phyloP scores from a whole-genome alignment of 2,888 invertebrate species.

The Plutella xylostella region DNA sequence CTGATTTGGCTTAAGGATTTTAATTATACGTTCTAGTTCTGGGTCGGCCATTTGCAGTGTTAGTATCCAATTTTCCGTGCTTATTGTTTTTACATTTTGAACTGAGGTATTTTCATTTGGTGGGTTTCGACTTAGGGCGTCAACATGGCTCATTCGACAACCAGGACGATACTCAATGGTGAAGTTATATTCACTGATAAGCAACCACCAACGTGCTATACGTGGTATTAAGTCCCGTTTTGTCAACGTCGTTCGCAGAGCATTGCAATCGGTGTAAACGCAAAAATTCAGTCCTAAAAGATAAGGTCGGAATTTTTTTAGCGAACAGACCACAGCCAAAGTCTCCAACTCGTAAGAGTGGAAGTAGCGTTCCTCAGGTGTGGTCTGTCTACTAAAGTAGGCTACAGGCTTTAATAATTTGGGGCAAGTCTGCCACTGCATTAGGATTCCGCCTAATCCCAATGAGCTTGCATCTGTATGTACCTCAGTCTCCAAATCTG shows the following conservation, averaged over 20 bases:
- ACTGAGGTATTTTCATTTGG: too few species aligned
- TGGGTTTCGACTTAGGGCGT: constrained; percentile 21
- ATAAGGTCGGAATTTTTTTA: constrained; percentile 19
- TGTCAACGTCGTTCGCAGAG: constrained; percentile 18
- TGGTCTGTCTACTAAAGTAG: constrained; percentile 20
- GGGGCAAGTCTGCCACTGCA: background rate
- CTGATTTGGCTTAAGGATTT: too few species aligned
- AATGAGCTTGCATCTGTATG: constrained; percentile 21
- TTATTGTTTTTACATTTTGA: background rate
- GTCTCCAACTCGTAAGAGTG: constrained; percentile 27
- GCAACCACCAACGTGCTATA: constrained; percentile 24
- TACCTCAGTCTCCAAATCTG: constrained; percentile 16
- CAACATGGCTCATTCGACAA: constrained; percentile 19
- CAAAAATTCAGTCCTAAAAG: constrained; percentile 14
- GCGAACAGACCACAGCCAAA: constrained; percentile 15
- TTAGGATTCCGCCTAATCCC: constrained; percentile 21
- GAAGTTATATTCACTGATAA: constrained; percentile 21
- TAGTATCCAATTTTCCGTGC: constrained; percentile 13
- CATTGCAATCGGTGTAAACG: constrained; percentile 20
- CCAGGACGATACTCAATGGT: constrained; percentile 20
- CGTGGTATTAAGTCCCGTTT: constrained; percentile 18
- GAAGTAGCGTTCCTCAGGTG: constrained; percentile 16
- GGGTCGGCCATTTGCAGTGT: too few species aligned
- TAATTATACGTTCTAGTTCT: too few species aligned
- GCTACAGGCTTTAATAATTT: background rate